Conservation (phyloP, 2,888 invertebrate genomes). For the Synergus japonicus region DNA sequence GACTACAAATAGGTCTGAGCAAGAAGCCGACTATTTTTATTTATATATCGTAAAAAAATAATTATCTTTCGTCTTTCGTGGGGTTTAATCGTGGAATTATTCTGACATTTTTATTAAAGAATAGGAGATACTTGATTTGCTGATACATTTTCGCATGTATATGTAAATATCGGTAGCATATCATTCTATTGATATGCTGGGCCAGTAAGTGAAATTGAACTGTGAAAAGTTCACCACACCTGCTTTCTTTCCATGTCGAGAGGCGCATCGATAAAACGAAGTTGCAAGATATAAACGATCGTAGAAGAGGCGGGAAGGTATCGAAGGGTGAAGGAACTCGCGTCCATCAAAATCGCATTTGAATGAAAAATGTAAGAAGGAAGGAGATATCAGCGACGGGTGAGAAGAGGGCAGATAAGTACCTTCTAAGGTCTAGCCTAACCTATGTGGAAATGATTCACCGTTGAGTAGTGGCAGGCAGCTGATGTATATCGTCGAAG, state of each 20-base stretch:
- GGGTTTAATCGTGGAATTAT: not conserved
- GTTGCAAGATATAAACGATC: slow-evolving; percentile 48
- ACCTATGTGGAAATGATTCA: slow-evolving; percentile 2
- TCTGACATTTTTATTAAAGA: not conserved
- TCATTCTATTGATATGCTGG: not conserved
- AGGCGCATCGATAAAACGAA: not conserved
- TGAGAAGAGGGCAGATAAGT: not conserved
- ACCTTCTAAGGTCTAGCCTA: not conserved
- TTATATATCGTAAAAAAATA: no score
- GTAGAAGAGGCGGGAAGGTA: not conserved
- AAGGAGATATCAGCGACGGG: slow-evolving; percentile 21
- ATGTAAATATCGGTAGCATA: not conserved
- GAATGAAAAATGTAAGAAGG: slow-evolving; percentile 54
- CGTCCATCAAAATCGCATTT: slow-evolving; percentile 54
- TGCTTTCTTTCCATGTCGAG: not conserved
- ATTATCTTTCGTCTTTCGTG: no score
- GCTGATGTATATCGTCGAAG: slow-evolving; percentile 23
- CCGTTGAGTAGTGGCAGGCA: slow-evolving; percentile 14
- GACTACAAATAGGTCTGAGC: no score
- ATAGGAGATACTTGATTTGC: not conserved
- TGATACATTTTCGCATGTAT: not conserved
- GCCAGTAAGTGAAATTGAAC: not conserved
- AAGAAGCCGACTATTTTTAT: no score
- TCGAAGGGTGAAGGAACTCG: slow-evolving; percentile 36
- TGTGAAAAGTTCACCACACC: not conserved